Percentiles rank a stretch among this genome's conserved stretches.
These are phyloP conservation scores for Pantala flavescens DNA, from an alignment of 1,140 invertebrate genomes.

Conservation along the genomic window DNA sequence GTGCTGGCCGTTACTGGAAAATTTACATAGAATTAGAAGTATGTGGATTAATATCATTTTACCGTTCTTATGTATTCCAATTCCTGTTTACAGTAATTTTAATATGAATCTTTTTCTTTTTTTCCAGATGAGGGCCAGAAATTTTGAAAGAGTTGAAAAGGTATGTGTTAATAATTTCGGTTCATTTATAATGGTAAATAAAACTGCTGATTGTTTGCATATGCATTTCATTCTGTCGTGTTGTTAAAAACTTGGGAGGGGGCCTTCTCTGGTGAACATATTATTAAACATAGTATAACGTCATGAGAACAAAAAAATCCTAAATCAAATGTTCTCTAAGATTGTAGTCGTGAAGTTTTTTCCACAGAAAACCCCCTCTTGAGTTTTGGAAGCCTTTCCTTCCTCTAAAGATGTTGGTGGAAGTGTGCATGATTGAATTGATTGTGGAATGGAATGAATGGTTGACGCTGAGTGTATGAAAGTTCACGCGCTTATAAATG, in stretches of 20 bases:
- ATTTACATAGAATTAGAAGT: slow-evolving; percentile 99
- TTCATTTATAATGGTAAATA: slow-evolving; percentile 22
- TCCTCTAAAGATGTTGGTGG: slow-evolving; percentile 14
- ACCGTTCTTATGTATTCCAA: neutral
- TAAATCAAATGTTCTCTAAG: too few relatives aligned
- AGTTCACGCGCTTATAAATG: too few relatives aligned
- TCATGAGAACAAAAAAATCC: neutral
- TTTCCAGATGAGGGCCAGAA: slow-evolving; percentile 83
- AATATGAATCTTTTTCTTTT: slow-evolving; percentile 22
- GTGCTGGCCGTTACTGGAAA: slow-evolving; percentile 96
- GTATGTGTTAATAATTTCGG: slow-evolving; percentile 48
- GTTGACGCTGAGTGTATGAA: neutral
- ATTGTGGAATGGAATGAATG: slow-evolving; percentile 8
- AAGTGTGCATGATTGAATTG: neutral
- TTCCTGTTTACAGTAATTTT: neutral
- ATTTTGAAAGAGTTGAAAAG: slow-evolving; percentile 97
- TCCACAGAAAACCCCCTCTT: slow-evolving; percentile 10
- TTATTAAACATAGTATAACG: neutral
- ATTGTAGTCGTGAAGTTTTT: too few relatives aligned
- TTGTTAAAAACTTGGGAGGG: slow-evolving; percentile 54
- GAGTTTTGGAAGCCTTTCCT: slow-evolving; percentile 24
- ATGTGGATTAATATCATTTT: slow-evolving; percentile 22
- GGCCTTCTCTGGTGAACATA: slow-evolving; percentile 41
- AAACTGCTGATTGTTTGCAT: slow-evolving; percentile 22
- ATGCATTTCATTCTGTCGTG: slow-evolving; percentile 24